Evolutionary conservation across 2,888 invertebrate species (phyloP).

Genomic region (Trachelus tabidus): DNA sequence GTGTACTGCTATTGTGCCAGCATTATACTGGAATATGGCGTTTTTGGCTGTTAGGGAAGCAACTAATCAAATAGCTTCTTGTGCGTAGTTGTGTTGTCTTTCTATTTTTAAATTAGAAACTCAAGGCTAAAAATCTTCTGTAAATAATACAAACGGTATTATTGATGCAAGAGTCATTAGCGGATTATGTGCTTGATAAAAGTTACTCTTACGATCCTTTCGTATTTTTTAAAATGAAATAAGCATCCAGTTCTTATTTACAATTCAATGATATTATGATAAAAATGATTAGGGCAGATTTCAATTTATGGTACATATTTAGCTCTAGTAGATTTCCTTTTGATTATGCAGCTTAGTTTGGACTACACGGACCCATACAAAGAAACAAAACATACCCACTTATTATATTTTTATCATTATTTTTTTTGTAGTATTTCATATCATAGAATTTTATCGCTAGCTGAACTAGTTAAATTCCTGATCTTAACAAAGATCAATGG

Average conservation of each 20-base stretch:
- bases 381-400: not conserved
- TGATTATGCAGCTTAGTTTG: not conserved
- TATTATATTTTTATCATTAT: not conserved
- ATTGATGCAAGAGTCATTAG: not conserved
- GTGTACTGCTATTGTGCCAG: no score
- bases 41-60: not conserved
- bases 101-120: not conserved
- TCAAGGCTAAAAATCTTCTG: not conserved
- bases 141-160: not conserved
- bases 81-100: not conserved
- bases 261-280: no score
- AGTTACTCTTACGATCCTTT: not conserved
- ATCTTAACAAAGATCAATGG: not conserved
- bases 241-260: no score
- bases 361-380: not conserved
- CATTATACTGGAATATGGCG: no score
- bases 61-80: not conserved
- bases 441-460: not conserved
- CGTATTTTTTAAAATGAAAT: no score
- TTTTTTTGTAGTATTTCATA: not conserved
- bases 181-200: not conserved
- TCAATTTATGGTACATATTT: not conserved
- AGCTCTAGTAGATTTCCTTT: not conserved
- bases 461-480: not conserved
- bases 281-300: no score